Conservation (phyloP, 2,113 vertebrate species). For the Bubalus kerabau region DNA sequence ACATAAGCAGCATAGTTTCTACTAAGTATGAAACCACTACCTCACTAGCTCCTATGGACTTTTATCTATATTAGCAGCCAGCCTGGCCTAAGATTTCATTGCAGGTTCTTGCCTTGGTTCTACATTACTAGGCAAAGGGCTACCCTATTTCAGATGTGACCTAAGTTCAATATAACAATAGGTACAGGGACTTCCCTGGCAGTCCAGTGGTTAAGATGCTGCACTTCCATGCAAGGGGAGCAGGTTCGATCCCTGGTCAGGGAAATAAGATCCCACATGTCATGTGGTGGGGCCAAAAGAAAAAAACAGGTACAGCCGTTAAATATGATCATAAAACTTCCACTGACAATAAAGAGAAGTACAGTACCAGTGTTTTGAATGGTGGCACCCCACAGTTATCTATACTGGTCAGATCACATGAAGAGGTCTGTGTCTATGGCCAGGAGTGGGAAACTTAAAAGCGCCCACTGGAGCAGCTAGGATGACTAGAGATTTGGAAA, state of each 20-base stretch:
- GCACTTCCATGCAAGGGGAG: neutral
- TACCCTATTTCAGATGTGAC: constrained; percentile 3
- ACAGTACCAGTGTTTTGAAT: neutral
- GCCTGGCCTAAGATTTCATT: neutral
- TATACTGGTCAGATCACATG: neutral
- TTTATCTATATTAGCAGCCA: neutral
- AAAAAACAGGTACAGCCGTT: neutral
- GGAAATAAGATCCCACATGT: neutral
- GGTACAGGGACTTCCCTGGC: neutral
- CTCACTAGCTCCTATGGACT: neutral
- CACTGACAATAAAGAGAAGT: neutral
- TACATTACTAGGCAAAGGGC: neutral
- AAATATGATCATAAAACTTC: neutral
- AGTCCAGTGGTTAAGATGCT: neutral
- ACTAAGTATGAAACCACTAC: neutral
- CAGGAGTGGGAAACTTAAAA: neutral
- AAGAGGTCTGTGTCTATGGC: neutral
- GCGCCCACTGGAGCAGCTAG: neutral
- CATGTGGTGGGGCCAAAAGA: neutral
- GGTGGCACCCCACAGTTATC: neutral
- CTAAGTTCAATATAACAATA: neutral
- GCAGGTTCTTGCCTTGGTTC: constrained; percentile 7
- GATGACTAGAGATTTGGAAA: neutral
- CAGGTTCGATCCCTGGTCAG: neutral
- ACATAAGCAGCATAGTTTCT: neutral